Evolutionary conservation across 23 tunicate genomes (phyloP).

Genomic region (Botrylloides violaceus): DNA sequence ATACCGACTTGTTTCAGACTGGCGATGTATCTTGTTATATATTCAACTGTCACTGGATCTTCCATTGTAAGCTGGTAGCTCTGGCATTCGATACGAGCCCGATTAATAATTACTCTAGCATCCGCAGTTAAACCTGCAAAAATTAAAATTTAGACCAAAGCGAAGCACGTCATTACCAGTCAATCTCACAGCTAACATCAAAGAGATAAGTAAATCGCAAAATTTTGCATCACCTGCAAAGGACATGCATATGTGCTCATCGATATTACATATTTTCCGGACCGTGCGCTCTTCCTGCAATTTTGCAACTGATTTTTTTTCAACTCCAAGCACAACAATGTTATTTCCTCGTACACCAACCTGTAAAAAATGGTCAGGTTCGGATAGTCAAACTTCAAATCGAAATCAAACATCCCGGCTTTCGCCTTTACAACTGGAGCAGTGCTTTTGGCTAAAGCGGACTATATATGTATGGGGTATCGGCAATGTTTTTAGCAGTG

Average conservation of each 20-base stretch:
- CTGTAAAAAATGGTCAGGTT: too few species aligned
- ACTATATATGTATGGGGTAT: too few species aligned
- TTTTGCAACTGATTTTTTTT: conserved; percentile 89
- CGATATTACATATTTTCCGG: conserved; percentile 90
- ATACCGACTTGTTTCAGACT: conserved; percentile 75
- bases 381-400: too few species aligned
- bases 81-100: conserved; percentile 97
- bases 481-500: too few species aligned
- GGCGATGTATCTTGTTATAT: conserved; percentile 94
- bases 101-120: conserved; percentile 86
- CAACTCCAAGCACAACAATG: conserved; percentile 96
- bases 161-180: too few species aligned
- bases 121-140: conserved; percentile 89
- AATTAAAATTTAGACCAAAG: too few species aligned
- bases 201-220: neutral
- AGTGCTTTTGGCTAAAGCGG: too few species aligned
- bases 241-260: conserved; percentile 93
- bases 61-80: conserved; percentile 83
- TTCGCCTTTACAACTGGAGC: too few species aligned
- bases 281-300: conserved; percentile 98
- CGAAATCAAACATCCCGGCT: too few species aligned
- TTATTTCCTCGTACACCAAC: conserved; percentile 89
- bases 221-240: conserved; percentile 65
- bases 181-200: neutral
- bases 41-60: conserved; percentile 97